Evolutionary conservation across 2,797 vertebrate species (phyloP), one percentile per base, ranked within the genome.

Genomic region (Dipus sagitta): DNA sequence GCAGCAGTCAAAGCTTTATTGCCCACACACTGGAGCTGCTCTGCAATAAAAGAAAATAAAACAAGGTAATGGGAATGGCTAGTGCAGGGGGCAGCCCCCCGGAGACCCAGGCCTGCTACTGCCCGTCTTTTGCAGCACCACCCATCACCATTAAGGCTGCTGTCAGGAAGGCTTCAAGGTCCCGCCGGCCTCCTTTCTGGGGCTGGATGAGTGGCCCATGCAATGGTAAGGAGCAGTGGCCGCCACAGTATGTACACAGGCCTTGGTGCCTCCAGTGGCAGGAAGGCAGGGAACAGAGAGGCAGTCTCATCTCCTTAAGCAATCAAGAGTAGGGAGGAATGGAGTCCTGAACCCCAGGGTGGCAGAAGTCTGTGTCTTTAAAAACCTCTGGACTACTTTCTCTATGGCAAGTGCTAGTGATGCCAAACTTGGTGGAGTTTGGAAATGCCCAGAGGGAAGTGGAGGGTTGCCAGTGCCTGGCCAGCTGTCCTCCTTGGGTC

Each of bases 41-140:
- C 52, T 70, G 88, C 82, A 90, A 52, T 95, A 72, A 96, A 95
- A 89, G 93, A 91, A 91, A 92, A 92, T 70, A 92, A 95, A 93
- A 80, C 92, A 62, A 93, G 64, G 74, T 93, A 83, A 91, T 94
- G 60, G 84, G 92, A 92, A 93, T 75, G 52, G 32, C 82, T 70
- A 34, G 88, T 76, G 23, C 75, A 83, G n/a, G 70, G 92, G 74
- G n/a, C 54, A 1, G 76, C 34, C 18, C 79, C 47, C 88, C 12
- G 0, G 93, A 88, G 87, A 79, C 47, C 71, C 23, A 32, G 47
- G 12, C 81, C 58, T 58, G 74, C 80, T 58, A 42, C 87, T 64
- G 60, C 88, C 84, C 1, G 0, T 84, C 94, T 96, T 96, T 34
- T 74, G 67, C 72, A 75, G 11, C 26, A 68, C 89, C 78, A 38